Conservation (phyloP, 2,113 vertebrate species). For the Fulmarus glacialis region DNA sequence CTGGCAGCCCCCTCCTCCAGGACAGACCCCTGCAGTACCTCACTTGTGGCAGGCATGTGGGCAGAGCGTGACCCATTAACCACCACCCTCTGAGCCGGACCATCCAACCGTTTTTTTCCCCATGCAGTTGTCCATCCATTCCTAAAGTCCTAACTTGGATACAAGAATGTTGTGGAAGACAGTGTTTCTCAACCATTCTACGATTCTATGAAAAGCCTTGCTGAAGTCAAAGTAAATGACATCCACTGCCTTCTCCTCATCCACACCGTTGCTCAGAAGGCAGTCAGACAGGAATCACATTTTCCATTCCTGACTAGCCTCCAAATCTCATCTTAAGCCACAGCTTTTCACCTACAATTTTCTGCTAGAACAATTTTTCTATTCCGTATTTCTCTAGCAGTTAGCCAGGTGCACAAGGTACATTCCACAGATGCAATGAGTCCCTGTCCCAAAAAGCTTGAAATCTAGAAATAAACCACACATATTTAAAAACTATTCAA, state of each 20-base stretch:
- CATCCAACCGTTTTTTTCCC: background rate
- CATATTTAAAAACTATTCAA: background rate
- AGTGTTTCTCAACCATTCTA: background rate
- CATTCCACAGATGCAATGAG: background rate
- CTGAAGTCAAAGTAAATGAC: background rate
- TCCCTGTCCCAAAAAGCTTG: background rate
- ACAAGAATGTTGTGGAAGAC: background rate
- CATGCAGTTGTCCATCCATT: background rate
- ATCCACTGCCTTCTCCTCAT: background rate
- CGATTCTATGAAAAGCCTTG: background rate
- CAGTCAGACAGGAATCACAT: background rate
- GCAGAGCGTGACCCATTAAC: background rate
- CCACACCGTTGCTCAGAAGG: background rate
- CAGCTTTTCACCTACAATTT: background rate
- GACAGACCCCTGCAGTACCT: background rate
- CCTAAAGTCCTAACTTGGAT: background rate
- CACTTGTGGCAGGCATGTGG: fast-evolving
- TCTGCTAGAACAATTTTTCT: background rate
- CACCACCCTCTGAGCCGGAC: background rate
- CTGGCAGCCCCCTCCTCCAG: background rate
- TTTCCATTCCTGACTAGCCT: background rate
- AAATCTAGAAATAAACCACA: background rate
- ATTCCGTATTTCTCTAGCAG: background rate
- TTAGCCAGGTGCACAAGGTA: background rate
- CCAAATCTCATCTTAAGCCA: background rate